Evolutionary conservation across 2,888 invertebrate genomes (phyloP).

Genomic region (Stictocephala bisonia): DNA sequence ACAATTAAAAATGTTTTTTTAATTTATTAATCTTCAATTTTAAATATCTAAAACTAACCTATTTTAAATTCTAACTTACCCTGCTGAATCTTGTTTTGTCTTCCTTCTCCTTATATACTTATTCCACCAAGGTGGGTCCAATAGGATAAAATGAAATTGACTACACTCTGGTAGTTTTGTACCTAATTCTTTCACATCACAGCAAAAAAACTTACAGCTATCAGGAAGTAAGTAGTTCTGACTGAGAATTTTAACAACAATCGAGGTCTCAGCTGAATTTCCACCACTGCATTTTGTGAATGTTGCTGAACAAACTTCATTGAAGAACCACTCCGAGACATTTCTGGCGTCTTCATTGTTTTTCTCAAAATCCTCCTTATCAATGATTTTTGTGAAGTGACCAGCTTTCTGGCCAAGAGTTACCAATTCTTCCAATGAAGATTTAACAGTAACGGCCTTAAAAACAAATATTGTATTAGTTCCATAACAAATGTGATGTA

Average conservation of each 20-base stretch:
- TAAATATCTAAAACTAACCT: no score
- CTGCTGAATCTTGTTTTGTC: conserved; percentile 70
- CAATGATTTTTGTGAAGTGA: neutral
- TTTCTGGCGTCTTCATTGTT: conserved; percentile 51
- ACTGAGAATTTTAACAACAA: conserved; percentile 67
- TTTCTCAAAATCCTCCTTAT: conserved; percentile 1
- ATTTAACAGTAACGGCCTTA: neutral
- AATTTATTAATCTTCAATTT: no score
- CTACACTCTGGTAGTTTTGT: conserved; percentile 66
- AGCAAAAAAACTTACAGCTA: conserved; percentile 75
- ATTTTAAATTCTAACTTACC: conserved; percentile 67
- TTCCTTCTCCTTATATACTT: conserved; percentile 89
- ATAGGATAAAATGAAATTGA: conserved; percentile 82
- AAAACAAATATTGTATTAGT: neutral
- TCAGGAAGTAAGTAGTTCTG: conserved; percentile 75
- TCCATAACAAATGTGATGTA: neutral
- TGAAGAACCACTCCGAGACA: conserved; percentile 36
- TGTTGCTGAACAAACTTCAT: conserved; percentile 26
- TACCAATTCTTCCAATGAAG: neutral
- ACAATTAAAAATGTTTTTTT: no score
- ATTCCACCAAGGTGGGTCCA: conserved; percentile 98
- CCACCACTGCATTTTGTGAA: conserved; percentile 66
- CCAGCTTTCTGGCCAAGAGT: neutral
- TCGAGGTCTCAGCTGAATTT: conserved; percentile 68
- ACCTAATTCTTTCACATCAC: conserved; percentile 72